Conservation (phyloP, 2,113 vertebrate genomes). For the Anser cygnoides region DNA sequence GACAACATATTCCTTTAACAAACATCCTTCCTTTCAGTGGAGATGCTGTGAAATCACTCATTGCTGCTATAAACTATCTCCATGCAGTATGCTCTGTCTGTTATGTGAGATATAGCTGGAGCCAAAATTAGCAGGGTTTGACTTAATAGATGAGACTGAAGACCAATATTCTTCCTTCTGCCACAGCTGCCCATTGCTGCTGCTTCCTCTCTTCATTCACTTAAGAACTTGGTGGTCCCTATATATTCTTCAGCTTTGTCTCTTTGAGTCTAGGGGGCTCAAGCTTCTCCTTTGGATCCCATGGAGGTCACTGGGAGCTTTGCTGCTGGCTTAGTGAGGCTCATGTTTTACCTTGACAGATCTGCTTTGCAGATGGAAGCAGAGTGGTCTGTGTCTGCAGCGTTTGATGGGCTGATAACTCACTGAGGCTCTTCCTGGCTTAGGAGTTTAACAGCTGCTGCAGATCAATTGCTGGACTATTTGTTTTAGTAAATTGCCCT, state of each 20-base stretch:
- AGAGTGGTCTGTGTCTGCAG: not conserved
- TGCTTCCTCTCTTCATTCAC: not conserved
- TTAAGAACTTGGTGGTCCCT: fast-evolving
- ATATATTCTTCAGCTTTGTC: not conserved
- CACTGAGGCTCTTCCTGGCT: not conserved
- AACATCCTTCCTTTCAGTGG: not conserved
- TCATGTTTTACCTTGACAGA: not conserved
- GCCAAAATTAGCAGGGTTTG: not conserved
- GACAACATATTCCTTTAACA: not conserved
- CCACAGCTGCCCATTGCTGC: not conserved
- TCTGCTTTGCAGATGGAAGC: not conserved
- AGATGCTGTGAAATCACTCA: not conserved
- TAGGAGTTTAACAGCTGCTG: slow-evolving; percentile 1
- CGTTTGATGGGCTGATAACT: not conserved
- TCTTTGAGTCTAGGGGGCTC: not conserved
- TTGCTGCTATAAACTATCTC: not conserved
- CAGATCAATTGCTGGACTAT: slow-evolving; percentile 18
- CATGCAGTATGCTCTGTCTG: not conserved
- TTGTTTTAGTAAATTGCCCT: slow-evolving; percentile 29
- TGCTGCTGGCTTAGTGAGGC: not conserved
- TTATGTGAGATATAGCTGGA: not conserved
- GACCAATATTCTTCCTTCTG: not conserved
- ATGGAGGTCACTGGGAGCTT: not conserved
- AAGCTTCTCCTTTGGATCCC: not conserved
- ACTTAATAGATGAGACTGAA: not conserved